Percentiles rank a stretch among this genome's conserved stretches.
Evolutionary conservation across 2,113 vertebrate species (phyloP).

Genomic region (Arvicanthis niloticus): DNA sequence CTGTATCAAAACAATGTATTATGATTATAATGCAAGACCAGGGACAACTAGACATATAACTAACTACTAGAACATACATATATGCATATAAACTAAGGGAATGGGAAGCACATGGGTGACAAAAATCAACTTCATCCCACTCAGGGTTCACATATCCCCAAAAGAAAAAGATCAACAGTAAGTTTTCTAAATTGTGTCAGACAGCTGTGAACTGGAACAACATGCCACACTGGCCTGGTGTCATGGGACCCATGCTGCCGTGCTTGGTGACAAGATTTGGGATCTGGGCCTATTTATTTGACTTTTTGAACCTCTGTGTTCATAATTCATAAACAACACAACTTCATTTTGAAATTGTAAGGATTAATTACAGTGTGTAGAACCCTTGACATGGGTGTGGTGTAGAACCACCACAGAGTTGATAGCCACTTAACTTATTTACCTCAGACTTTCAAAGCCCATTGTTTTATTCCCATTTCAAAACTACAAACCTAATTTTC

Average conservation of each 20-base stretch:
- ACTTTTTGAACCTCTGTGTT: conserved; percentile 16
- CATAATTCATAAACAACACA: conserved; percentile 5
- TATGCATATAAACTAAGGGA: not conserved
- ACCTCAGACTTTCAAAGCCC: conserved; percentile 24
- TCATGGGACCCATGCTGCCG: not conserved
- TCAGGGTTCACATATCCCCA: not conserved
- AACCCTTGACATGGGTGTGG: not conserved
- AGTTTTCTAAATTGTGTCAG: not conserved
- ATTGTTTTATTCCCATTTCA: conserved; percentile 15
- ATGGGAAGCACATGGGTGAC: not conserved
- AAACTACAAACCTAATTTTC: not conserved
- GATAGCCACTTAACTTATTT: not conserved
- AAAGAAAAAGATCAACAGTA: not conserved
- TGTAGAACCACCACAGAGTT: not conserved
- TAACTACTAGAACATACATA: not conserved
- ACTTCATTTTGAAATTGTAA: conserved; percentile 53
- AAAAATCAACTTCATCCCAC: conserved; percentile 16
- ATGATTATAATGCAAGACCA: conserved; percentile 6
- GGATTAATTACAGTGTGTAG: not conserved
- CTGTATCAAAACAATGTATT: not conserved
- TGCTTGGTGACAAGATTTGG: not conserved
- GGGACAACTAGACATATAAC: not conserved
- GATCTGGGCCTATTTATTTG: conserved; percentile 31
- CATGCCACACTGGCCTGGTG: not conserved
- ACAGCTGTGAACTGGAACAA: not conserved